These are phyloP conservation scores for Monoplex corrugatus DNA, from an alignment of 2,888 invertebrate species.

Conservation along the genomic window DNA sequence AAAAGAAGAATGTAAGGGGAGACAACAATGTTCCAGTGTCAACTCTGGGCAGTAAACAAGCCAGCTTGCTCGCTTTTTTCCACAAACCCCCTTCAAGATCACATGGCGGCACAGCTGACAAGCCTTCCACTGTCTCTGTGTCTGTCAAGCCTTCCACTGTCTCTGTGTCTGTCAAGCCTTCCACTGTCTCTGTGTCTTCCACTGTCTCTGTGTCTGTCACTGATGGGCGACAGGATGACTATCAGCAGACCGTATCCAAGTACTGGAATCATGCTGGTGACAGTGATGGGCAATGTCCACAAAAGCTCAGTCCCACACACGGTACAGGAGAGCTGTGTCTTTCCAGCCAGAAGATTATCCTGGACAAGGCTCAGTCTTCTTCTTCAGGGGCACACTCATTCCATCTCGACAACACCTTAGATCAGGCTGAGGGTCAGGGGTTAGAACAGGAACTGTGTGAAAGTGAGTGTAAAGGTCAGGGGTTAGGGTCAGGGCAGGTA, in stretches of 20 bases:
- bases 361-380: not conserved
- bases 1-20: constrained; percentile 58
- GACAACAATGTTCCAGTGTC: not conserved
- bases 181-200: not conserved
- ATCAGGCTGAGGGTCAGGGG: not conserved
- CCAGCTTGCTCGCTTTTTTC: constrained; percentile 54
- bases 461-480: not conserved
- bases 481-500: not conserved
- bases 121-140: not conserved
- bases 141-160: not conserved
- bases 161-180: not conserved
- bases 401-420: not conserved
- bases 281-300: not conserved
- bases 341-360: not conserved
- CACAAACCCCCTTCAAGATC: constrained; percentile 26
- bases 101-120: too few relatives aligned
- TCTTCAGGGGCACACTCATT: not conserved
- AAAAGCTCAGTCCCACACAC: not conserved
- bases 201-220: not conserved
- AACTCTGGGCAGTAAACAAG: constrained; percentile 45
- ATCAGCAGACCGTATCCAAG: not conserved
- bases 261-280: not conserved
- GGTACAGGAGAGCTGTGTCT: not conserved
- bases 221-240: not conserved
- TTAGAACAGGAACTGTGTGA: not conserved